phyloP scores from a whole-genome alignment of 2,113 vertebrate genomes.

The Pelodiscus sinensis region DNA sequence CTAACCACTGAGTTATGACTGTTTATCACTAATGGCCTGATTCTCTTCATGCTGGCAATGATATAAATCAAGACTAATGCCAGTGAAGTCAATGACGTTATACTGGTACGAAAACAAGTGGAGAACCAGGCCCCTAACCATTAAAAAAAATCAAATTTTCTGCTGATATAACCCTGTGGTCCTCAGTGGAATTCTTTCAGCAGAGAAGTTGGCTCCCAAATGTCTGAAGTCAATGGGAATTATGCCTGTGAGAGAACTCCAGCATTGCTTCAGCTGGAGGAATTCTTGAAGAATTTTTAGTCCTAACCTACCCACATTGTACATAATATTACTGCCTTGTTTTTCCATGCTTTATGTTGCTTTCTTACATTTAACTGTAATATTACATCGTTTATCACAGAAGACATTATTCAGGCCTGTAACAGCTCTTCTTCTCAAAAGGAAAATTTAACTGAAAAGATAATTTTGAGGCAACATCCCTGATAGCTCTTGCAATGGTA shows the following conservation, averaged over 20 bases:
- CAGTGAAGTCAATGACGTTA: slow-evolving; percentile 1
- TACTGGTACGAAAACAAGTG: slow-evolving; percentile 23
- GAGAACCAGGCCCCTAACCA: background rate
- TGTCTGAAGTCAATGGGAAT: background rate
- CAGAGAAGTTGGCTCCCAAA: background rate
- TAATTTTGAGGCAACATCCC: background rate
- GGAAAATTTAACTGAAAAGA: background rate
- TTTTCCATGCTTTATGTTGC: background rate
- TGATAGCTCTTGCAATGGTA: background rate
- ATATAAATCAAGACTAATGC: slow-evolving; percentile 38
- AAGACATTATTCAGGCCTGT: background rate
- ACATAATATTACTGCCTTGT: background rate
- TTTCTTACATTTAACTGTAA: background rate
- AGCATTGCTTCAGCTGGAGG: background rate
- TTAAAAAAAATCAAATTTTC: background rate
- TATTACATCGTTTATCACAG: rapidly evolving
- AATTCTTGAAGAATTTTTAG: background rate
- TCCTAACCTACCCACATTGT: background rate
- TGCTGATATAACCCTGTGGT: background rate
- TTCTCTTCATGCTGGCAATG: background rate
- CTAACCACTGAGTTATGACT: background rate
- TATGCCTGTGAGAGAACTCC: background rate
- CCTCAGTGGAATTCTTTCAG: background rate
- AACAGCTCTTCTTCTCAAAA: background rate
- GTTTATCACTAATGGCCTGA: background rate